Base-by-base conservation (phyloP, 2,113 vertebrate species). In the Smithornis capensis region DNA sequence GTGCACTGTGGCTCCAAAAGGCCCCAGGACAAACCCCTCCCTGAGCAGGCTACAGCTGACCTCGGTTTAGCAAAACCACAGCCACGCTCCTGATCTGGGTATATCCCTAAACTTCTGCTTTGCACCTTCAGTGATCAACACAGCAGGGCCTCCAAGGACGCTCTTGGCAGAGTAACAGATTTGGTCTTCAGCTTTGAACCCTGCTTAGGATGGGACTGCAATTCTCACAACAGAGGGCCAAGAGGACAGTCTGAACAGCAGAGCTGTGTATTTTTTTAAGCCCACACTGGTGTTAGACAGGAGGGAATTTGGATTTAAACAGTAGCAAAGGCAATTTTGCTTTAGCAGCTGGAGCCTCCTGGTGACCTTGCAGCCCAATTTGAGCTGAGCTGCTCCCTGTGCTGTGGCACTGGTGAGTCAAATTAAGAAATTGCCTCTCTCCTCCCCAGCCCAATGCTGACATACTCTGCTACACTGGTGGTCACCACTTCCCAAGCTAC, bases 391-490 rank as follows among this genome's bases (percentile, higher is more conserved):
- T 63, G 25, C 47, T 64, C 37, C 37, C 52, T 52, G 14, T 0
- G 0, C 45, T 89, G 52, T 0, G 0, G 64, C 21, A 60, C 21
- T 16, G 19, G 21, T 56, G 37, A 94, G 59, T 4, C 42, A 69
- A 86, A 69, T 63, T 24, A 76, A 88, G 67, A 92, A 77, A 83
- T 2, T 5, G 1, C 21, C 49, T 42, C 63, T 49, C 38, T 73
- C 22, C 35, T 60, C 19, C 29, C 47, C 29, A 50, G 23, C n/a
- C 25, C 44, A 83, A 49, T 3, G 17, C 19, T 35, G n/a, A 82
- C 25, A 86, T 92, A 69, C 35, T 22, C 14, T 24, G 37, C 45
- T 44, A 22, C 9, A 42, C 29, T 65, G 29, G 8, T 56, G 18
- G 42, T 70, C 74, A 79, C 33, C 25, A 64, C 14, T 56, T 73